Evolutionary conservation across 2,797 vertebrate genomes (phyloP).

Genomic region (Adrianichthys oophorus): DNA sequence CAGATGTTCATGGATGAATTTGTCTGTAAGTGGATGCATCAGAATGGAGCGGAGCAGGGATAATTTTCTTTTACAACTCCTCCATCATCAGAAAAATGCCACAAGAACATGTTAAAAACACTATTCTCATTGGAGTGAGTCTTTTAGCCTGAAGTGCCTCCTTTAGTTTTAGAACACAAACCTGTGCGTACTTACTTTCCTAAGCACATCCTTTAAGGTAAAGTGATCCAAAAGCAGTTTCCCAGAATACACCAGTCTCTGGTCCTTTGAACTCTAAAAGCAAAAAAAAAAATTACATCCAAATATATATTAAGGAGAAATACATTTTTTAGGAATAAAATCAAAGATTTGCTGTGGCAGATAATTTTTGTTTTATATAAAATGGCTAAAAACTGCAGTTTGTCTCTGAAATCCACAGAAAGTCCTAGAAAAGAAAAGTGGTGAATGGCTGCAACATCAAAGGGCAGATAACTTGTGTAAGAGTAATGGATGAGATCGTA

Average conservation of each 20-base stretch:
- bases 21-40: too few species aligned
- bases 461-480: conserved; percentile 17
- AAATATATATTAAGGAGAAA: neutral
- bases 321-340: neutral
- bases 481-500: conserved; percentile 40
- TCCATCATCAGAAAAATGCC: too few species aligned
- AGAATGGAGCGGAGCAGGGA: too few species aligned
- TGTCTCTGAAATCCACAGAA: neutral
- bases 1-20: too few species aligned
- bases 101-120: too few species aligned
- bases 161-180: neutral
- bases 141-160: too few species aligned
- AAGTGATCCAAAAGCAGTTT: conserved; percentile 93
- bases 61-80: too few species aligned
- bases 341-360: neutral
- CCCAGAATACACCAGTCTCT: conserved; percentile 96
- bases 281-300: conserved; percentile 40
- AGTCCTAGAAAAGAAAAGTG: neutral
- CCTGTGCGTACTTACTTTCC: conserved; percentile 83
- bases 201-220: conserved; percentile 92
- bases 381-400: neutral
- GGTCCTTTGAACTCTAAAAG: conserved; percentile 92
- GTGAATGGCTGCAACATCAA: conserved; percentile 17
- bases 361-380: neutral
- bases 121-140: too few species aligned